Percentiles rank a stretch among this genome's conserved stretches.
Evolutionary conservation across 2,797 vertebrate species (phyloP).

Genomic region (Hydrophis major): DNA sequence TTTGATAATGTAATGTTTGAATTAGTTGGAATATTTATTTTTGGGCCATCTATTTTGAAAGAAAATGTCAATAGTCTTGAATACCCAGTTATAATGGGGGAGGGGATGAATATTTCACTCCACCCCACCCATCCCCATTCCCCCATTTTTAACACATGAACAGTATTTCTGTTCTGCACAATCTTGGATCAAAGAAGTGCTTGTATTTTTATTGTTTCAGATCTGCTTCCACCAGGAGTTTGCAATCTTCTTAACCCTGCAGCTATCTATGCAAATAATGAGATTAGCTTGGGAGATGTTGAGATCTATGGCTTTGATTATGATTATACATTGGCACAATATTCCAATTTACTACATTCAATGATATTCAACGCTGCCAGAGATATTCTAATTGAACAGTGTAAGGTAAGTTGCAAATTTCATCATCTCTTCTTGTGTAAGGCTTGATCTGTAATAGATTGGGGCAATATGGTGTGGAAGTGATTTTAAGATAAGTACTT

Average conservation of each 20-base stretch:
- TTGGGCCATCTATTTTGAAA: background rate
- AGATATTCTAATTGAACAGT: slow-evolving; percentile 78
- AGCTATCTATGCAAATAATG: slow-evolving; percentile 78
- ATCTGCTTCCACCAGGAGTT: slow-evolving; percentile 78
- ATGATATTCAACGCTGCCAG: slow-evolving; percentile 77
- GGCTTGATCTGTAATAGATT: background rate
- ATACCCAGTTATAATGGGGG: background rate
- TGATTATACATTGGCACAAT: slow-evolving; percentile 78
- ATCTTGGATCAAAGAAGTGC: background rate
- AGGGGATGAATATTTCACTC: background rate
- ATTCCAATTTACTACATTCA: slow-evolving; percentile 74
- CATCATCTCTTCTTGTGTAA: background rate
- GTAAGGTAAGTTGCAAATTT: slow-evolving; percentile 67
- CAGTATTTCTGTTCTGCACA: slow-evolving; percentile 2
- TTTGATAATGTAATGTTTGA: background rate
- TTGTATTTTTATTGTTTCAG: slow-evolving; percentile 52
- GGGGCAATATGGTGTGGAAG: background rate
- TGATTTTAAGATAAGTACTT: background rate
- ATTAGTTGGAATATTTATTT: background rate
- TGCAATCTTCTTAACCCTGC: slow-evolving; percentile 78
- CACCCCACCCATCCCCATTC: background rate
- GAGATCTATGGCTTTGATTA: slow-evolving; percentile 82
- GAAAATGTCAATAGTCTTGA: background rate
- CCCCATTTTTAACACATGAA: background rate
- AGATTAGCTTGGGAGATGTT: slow-evolving; percentile 76